Conservation (phyloP, 2,888 invertebrate species). For the Tinea pellionella region DNA sequence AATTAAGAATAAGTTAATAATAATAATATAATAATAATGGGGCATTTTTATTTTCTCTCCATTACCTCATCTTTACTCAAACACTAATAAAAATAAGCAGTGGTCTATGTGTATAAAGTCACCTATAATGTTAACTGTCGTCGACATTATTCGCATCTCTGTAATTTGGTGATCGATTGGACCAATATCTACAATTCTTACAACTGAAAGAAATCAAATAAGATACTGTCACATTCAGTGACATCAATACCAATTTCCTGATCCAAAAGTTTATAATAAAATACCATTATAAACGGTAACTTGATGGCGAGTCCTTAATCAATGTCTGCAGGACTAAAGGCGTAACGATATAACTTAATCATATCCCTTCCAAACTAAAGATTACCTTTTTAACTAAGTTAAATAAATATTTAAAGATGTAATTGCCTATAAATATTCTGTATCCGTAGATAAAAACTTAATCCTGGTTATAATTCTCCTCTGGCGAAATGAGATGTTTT, state of each 20-base stretch:
- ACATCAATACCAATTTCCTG: not conserved
- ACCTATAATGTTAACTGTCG: no score
- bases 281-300: no score
- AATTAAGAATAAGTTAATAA: conserved; percentile 33
- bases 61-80: not conserved
- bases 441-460: not conserved
- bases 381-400: no score
- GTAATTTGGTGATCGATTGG: no score
- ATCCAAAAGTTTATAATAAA: no score
- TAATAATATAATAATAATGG: conserved; percentile 39
- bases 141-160: no score
- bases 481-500: not conserved
- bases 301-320: no score
- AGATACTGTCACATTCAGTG: conserved; percentile 3
- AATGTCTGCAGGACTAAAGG: no score
- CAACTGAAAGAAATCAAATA: not conserved
- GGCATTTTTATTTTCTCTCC: conserved; percentile 20
- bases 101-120: no score
- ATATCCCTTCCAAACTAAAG: no score
- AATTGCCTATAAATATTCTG: not conserved
- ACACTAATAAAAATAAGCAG: not conserved
- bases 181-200: not conserved
- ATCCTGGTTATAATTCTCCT: not conserved
- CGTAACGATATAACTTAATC: no score
- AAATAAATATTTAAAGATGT: no score